Percentiles rank a stretch among this genome's conserved stretches.
These are phyloP conservation scores for Zoanthus solanderi DNA, from an alignment of 92 coral and sea anemone genomes.

Conservation along the genomic window DNA sequence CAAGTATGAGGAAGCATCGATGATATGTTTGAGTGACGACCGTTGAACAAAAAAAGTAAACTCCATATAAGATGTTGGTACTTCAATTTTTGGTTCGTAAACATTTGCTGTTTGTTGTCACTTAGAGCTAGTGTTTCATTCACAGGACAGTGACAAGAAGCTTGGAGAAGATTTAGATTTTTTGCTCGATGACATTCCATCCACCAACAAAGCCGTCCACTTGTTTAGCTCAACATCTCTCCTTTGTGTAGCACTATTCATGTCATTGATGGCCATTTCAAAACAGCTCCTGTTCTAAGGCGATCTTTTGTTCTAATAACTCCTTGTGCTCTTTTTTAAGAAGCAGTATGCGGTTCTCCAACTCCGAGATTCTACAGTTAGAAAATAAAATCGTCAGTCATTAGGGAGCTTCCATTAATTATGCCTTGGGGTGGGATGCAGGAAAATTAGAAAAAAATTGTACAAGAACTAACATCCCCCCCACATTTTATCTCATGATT, in stretches of 20 bases:
- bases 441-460: background rate
- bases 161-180: background rate
- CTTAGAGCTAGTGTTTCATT: background rate
- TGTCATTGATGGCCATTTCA: background rate
- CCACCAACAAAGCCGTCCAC: background rate
- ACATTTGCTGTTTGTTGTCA: no score
- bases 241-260: background rate
- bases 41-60: no score
- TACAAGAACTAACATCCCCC: background rate
- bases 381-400: background rate
- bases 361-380: constrained; percentile 67
- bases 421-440: background rate
- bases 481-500: background rate
- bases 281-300: constrained; percentile 52
- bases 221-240: background rate
- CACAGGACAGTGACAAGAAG: background rate
- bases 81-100: no score
- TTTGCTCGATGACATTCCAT: background rate
- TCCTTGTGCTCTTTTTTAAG: constrained; percentile 71
- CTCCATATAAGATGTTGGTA: no score
- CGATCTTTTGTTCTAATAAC: constrained; percentile 52
- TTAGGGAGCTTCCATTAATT: no score
- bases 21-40: no score
- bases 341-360: constrained; percentile 73
- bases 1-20: no score